phyloP scores from a whole-genome alignment of 2,113 vertebrate genomes.

The Dromaius novaehollandiae region DNA sequence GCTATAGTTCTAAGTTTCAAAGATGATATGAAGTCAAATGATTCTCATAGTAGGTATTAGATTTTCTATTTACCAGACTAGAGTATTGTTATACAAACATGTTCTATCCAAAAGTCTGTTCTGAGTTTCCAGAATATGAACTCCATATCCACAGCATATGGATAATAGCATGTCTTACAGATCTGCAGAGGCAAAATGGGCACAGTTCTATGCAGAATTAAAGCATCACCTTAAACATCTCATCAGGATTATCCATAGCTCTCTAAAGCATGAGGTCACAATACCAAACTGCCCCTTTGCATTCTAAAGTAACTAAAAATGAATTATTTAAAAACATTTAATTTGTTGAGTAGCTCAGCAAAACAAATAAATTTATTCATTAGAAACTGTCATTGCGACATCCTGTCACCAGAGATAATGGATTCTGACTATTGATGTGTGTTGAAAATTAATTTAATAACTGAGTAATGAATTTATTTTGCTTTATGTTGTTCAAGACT shows the following conservation, averaged over 20 bases:
- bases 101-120: background rate
- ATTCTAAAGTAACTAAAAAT: background rate
- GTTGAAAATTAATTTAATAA: background rate
- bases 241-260: background rate
- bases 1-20: background rate
- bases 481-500: background rate
- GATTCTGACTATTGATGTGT: background rate
- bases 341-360: background rate
- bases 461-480: background rate
- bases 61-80: background rate
- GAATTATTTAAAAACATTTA: background rate
- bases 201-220: background rate
- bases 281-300: background rate
- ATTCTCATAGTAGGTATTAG: background rate
- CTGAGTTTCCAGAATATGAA: background rate
- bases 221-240: background rate
- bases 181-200: background rate
- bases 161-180: background rate
- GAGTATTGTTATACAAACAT: background rate
- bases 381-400: background rate
- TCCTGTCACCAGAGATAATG: background rate
- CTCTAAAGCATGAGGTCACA: background rate
- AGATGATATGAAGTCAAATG: background rate
- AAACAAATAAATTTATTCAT: background rate
- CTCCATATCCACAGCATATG: background rate